A percentile compares a stretch with the other conserved stretches of the same genome.
These are phyloP conservation scores for Toxonevra muliebris DNA, from an alignment of 2,888 invertebrate species.

Conservation along the genomic window DNA sequence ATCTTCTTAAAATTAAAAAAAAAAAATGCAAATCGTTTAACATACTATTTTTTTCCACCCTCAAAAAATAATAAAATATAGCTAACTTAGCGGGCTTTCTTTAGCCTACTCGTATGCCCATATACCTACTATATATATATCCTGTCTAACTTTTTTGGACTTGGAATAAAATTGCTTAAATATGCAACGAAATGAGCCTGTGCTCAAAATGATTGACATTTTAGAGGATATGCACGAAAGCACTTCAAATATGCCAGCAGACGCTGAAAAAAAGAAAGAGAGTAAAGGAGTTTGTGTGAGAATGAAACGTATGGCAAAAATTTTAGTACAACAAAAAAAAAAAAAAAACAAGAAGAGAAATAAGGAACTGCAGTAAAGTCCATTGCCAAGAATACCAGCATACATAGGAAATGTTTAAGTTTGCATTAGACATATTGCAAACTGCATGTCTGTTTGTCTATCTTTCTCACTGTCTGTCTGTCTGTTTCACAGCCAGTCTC, in stretches of 20 bases:
- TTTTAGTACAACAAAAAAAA: neutral
- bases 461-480: slow-evolving; percentile 1
- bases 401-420: slow-evolving; percentile 10
- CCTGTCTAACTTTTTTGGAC: no score
- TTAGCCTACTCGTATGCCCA: no score
- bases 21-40: no score
- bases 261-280: neutral
- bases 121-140: no score
- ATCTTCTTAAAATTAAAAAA: no score
- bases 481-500: neutral
- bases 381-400: slow-evolving; percentile 20
- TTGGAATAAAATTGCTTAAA: slow-evolving; percentile 18
- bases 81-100: no score
- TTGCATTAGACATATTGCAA: slow-evolving; percentile 24
- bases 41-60: no score
- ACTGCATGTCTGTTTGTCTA: neutral
- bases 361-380: neutral
- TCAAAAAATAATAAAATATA: no score
- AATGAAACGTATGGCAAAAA: neutral
- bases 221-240: slow-evolving; percentile 16
- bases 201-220: slow-evolving; percentile 30
- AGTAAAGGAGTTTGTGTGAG: neutral
- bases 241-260: no score
- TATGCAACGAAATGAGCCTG: slow-evolving; percentile 26
- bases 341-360: neutral